Conservation (phyloP, 2,797 vertebrate genomes). For the Melanotaenia maccullochi region DNA sequence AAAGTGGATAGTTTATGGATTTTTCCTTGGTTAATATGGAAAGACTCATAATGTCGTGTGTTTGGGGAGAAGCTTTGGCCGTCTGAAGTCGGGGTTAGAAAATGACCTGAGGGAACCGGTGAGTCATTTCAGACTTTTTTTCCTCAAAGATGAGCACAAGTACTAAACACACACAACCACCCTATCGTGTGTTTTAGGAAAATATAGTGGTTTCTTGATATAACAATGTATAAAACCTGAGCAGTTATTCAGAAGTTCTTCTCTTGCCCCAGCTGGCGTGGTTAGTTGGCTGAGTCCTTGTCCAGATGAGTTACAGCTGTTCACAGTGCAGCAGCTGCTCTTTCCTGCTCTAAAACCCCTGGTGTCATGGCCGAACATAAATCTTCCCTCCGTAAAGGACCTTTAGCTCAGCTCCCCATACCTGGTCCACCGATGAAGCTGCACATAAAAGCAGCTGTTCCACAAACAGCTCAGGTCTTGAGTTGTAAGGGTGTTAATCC, state of each 20-base stretch:
- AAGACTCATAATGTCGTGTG: constrained; percentile 60
- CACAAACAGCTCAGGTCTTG: constrained; percentile 24
- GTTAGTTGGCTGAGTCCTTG: constrained; percentile 25
- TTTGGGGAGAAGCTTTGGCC: constrained; percentile 63
- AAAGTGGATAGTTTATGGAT: constrained; percentile 63
- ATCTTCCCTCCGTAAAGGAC: constrained; percentile 46
- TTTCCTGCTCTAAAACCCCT: constrained; percentile 59
- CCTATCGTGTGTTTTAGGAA: constrained; percentile 1
- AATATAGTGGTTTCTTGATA: constrained; percentile 3
- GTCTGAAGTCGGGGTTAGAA: constrained; percentile 65
- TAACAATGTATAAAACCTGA: constrained; percentile 8
- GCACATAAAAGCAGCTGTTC: constrained; percentile 24
- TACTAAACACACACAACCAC: constrained; percentile 10
- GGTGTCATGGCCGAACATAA: constrained; percentile 50
- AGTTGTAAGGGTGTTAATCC: background rate
- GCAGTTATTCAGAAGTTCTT: constrained; percentile 6
- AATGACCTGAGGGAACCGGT: constrained; percentile 80
- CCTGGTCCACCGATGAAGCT: constrained; percentile 37
- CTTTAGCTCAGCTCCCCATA: constrained; percentile 44
- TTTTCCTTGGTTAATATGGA: constrained; percentile 75
- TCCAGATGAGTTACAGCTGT: constrained; percentile 76
- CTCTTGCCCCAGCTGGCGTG: constrained; percentile 7
- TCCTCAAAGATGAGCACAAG: constrained; percentile 47
- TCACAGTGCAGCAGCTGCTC: constrained; percentile 55
- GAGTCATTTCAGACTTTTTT: constrained; percentile 68